These are phyloP conservation scores for Hemibagrus wyckioides DNA, from an alignment of 2,113 vertebrate species.

Conservation along the genomic window DNA sequence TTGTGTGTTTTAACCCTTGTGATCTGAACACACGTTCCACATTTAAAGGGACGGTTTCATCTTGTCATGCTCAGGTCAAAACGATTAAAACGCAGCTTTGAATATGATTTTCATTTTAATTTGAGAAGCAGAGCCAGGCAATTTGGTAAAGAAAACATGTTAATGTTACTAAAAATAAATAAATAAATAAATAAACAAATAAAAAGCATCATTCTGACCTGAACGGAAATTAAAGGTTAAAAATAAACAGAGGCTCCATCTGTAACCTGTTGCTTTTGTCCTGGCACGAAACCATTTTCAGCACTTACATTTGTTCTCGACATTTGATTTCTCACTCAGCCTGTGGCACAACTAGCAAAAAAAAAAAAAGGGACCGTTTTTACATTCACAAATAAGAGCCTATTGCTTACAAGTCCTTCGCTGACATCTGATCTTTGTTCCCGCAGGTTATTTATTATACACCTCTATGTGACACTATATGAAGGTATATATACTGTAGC, in stretches of 20 bases:
- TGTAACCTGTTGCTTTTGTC: not conserved
- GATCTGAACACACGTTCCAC: slow-evolving; percentile 1
- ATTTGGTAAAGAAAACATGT: not conserved
- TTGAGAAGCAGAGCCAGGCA: not conserved
- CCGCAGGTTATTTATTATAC: slow-evolving; percentile 31
- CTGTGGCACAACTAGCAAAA: slow-evolving; percentile 33
- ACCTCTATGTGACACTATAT: slow-evolving; percentile 16
- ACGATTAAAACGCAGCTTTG: not conserved
- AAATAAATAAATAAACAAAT: not conserved
- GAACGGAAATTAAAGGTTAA: not conserved
- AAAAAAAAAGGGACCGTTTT: not conserved
- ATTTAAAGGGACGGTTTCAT: not conserved
- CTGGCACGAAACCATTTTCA: not conserved
- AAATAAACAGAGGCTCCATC: not conserved
- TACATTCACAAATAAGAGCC: slow-evolving; percentile 43
- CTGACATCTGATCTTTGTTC: slow-evolving; percentile 40
- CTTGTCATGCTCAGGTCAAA: not conserved
- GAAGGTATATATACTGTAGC: slow-evolving; percentile 12
- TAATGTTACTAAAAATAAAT: not conserved
- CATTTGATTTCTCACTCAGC: slow-evolving; percentile 48
- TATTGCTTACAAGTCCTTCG: slow-evolving; percentile 35
- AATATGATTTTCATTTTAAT: not conserved
- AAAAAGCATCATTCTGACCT: not conserved
- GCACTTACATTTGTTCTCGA: slow-evolving; percentile 25
- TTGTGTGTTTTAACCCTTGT: slow-evolving; percentile 26